Evolutionary conservation across 2,113 vertebrate genomes (phyloP).

Genomic region (Camarhynchus parvulus): DNA sequence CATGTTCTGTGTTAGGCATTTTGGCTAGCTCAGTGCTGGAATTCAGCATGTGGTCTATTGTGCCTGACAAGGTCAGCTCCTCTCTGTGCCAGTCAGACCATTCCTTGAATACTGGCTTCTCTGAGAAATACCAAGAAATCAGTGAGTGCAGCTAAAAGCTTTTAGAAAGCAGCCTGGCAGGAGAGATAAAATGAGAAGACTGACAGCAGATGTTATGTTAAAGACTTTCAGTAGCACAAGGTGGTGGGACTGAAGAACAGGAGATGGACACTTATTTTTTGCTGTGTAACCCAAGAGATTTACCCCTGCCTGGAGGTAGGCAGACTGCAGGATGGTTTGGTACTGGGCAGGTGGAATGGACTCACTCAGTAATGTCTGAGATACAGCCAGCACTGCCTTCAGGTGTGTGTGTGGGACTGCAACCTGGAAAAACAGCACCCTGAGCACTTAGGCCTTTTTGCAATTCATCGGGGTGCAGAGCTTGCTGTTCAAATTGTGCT

Average conservation of each 20-base stretch:
- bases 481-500: background rate
- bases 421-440: background rate
- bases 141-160: background rate
- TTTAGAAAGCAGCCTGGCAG: background rate
- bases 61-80: background rate
- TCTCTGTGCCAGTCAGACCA: background rate
- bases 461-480: background rate
- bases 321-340: background rate
- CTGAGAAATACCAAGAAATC: background rate
- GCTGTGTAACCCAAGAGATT: background rate
- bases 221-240: background rate
- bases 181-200: background rate
- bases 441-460: fast-evolving
- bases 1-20: background rate
- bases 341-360: background rate
- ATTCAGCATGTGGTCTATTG: background rate
- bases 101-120: background rate
- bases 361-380: background rate
- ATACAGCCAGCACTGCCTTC: background rate
- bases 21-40: background rate
- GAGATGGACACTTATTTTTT: background rate
- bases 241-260: background rate
- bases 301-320: background rate
- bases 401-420: background rate
- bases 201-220: background rate